phyloP scores from a whole-genome alignment of 2,797 vertebrate species.

The Falco naumanni region DNA sequence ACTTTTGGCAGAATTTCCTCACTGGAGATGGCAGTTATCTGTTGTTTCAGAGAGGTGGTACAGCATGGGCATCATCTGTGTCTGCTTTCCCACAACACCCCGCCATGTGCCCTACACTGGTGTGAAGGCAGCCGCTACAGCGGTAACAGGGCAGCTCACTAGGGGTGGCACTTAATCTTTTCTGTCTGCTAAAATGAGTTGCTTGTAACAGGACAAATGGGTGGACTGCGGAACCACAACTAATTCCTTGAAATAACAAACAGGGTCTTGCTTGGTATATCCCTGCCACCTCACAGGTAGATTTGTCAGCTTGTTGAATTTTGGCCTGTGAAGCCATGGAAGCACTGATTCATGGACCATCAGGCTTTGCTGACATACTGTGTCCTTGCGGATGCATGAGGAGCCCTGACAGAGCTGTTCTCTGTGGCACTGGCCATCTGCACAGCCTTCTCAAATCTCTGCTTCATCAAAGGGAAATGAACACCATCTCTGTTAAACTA shows the following conservation, averaged over 20 bases:
- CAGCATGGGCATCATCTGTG: conserved; percentile 15
- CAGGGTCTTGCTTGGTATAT: not conserved
- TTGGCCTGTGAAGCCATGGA: not conserved
- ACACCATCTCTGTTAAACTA: not conserved
- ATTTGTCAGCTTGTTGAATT: not conserved
- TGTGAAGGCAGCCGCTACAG: not conserved
- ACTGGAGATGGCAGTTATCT: conserved; percentile 8
- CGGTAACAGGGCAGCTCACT: not conserved
- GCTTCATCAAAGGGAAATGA: not conserved
- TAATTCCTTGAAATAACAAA: not conserved
- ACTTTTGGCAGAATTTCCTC: conserved; percentile 13
- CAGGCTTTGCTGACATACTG: not conserved
- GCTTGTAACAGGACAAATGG: not conserved
- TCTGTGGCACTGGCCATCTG: not conserved
- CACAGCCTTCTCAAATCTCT: conserved; percentile 13
- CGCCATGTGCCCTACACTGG: not conserved
- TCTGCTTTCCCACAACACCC: not conserved
- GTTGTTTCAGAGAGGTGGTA: not conserved
- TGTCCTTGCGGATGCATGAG: not conserved
- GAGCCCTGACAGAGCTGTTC: not conserved
- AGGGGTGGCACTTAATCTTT: not conserved
- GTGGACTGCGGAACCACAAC: not conserved
- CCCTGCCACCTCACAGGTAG: not conserved
- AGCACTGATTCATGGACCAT: not conserved
- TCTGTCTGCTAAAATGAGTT: not conserved